Conservation (phyloP, 2,888 invertebrate species). For the Caenorhabditis drosophilae region DNA sequence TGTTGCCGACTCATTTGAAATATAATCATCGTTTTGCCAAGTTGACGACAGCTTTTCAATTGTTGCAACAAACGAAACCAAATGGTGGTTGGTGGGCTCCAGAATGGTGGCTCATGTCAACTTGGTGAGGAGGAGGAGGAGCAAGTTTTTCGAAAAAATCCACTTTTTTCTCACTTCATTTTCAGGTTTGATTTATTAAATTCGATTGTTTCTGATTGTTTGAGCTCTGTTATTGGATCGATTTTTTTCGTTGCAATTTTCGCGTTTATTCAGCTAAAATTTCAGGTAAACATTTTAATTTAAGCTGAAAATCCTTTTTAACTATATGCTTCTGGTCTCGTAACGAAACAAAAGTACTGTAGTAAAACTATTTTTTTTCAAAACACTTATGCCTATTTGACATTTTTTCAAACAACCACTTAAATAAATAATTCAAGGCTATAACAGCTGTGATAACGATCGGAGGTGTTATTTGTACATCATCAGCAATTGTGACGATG, state of each 20-base stretch:
- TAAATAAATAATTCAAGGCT: conserved; percentile 29
- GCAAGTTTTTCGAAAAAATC: neutral
- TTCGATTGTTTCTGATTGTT: conserved; percentile 65
- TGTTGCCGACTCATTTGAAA: conserved; percentile 54
- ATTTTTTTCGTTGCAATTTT: conserved; percentile 62
- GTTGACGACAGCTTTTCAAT: conserved; percentile 53
- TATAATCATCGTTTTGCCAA: conserved; percentile 62
- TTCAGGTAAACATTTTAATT: conserved; percentile 36
- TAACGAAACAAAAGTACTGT: no score
- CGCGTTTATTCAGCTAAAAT: conserved; percentile 55
- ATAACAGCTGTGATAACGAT: conserved; percentile 60
- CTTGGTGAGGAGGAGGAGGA: conserved; percentile 47
- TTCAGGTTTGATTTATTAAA: conserved; percentile 62
- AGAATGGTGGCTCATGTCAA: conserved; percentile 62
- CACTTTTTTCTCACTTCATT: no score
- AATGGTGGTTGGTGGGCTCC: conserved; percentile 61
- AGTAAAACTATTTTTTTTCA: no score
- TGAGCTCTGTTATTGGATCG: conserved; percentile 56
- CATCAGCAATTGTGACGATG: conserved; percentile 57
- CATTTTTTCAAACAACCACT: neutral
- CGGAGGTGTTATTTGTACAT: conserved; percentile 55
- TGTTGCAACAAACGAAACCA: conserved; percentile 43
- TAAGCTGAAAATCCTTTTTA: no score
- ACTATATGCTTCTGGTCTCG: no score
- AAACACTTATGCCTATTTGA: no score